phyloP scores from a whole-genome alignment of 2,113 vertebrate genomes.

The zebrafish (Danio rerio) region DNA sequence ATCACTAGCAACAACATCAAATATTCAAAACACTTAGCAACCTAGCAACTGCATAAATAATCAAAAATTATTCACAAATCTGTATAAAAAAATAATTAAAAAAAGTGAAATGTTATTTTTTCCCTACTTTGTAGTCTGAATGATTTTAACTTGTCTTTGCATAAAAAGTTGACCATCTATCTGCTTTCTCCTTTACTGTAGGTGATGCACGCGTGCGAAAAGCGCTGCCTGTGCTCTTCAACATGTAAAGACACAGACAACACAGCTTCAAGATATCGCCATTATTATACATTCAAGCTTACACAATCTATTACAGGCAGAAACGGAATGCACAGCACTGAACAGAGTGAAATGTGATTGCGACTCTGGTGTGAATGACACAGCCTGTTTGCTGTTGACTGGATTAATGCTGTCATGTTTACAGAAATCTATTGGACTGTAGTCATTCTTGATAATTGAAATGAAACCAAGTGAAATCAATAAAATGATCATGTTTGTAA shows the following conservation, averaged over 20 bases:
- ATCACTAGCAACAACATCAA: too few species aligned
- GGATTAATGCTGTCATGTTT: background rate
- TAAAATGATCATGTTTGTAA: slow-evolving; percentile 1
- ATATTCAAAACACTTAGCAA: too few species aligned
- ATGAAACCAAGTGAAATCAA: slow-evolving; percentile 3
- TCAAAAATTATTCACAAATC: too few species aligned
- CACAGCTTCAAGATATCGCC: slow-evolving; percentile 14
- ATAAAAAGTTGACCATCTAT: background rate
- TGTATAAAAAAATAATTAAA: too few species aligned
- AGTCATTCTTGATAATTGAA: slow-evolving; percentile 13
- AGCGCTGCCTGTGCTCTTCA: slow-evolving; percentile 2
- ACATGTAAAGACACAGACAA: background rate
- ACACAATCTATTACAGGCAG: background rate
- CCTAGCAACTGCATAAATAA: too few species aligned
- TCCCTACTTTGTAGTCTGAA: background rate
- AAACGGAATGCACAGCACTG: background rate
- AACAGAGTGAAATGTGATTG: background rate
- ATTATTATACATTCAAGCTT: slow-evolving; percentile 15
- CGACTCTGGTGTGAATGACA: background rate
- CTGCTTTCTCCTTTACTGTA: background rate
- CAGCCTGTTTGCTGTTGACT: background rate
- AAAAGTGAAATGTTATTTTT: background rate
- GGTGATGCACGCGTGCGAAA: slow-evolving; percentile 13
- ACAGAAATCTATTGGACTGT: slow-evolving; percentile 5
- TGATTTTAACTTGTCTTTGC: background rate